Percentiles rank a stretch among this genome's conserved stretches.
Conservation (phyloP, 2,113 vertebrate species). For the Bombycilla garrulus region DNA sequence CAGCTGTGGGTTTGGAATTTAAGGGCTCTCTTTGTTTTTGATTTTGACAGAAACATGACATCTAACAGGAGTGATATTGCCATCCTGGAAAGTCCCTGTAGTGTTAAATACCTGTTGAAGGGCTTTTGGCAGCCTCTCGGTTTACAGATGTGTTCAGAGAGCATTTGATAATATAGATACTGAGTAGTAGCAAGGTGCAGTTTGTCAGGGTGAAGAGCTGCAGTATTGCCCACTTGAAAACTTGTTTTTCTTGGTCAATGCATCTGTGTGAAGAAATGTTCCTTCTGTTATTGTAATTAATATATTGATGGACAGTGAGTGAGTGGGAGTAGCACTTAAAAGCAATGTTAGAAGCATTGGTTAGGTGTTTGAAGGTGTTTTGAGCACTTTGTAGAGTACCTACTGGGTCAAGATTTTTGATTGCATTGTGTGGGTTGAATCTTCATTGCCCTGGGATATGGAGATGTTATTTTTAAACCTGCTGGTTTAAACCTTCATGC, state of each 20-base stretch:
- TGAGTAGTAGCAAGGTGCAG: background rate
- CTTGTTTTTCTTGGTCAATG: background rate
- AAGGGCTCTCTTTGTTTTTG: background rate
- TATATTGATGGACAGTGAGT: background rate
- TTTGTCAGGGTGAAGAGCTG: background rate
- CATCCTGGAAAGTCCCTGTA: background rate
- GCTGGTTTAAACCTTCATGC: background rate
- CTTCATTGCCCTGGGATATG: background rate
- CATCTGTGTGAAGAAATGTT: background rate
- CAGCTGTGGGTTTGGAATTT: background rate
- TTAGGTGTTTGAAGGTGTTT: background rate
- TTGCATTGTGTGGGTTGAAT: fast-evolving
- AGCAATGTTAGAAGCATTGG: background rate
- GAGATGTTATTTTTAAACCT: background rate
- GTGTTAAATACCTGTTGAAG: slow-evolving; percentile 33
- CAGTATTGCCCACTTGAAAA: background rate
- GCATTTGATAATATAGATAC: background rate
- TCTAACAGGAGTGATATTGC: background rate
- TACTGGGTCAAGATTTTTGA: background rate
- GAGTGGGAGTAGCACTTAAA: background rate
- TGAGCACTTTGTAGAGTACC: background rate
- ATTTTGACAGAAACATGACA: slow-evolving; percentile 14
- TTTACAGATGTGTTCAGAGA: background rate
- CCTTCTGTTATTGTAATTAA: background rate
- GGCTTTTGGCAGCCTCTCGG: background rate